phyloP scores from a whole-genome alignment of 2,797 vertebrate genomes.

The Hippoglossus hippoglossus region DNA sequence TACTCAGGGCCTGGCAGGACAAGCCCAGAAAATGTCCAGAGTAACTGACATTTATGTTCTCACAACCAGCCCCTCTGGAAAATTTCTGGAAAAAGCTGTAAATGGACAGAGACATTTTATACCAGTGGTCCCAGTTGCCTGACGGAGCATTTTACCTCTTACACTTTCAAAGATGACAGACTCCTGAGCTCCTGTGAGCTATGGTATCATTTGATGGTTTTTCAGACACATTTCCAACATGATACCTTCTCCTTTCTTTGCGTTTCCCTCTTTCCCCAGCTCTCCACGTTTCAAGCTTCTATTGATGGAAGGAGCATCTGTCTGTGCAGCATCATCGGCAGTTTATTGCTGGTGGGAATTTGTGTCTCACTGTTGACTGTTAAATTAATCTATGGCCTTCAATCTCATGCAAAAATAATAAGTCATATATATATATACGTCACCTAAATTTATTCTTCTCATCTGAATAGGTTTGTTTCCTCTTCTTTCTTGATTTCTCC shows the following conservation, averaged over 20 bases:
- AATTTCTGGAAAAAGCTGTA: neutral
- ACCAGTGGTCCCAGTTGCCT: neutral
- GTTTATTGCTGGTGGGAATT: neutral
- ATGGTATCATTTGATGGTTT: neutral
- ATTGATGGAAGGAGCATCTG: slow-evolving; percentile 19
- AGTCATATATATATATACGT: too few species aligned
- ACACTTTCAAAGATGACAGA: neutral
- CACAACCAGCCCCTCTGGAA: too few species aligned
- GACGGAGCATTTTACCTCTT: neutral
- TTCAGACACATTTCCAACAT: neutral
- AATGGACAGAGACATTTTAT: neutral
- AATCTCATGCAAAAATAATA: neutral
- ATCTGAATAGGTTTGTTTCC: neutral
- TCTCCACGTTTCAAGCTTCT: neutral
- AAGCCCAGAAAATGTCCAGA: too few species aligned
- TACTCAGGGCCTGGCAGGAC: too few species aligned
- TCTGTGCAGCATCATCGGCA: slow-evolving; percentile 42
- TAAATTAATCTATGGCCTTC: neutral
- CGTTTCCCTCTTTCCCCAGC: slow-evolving; percentile 15
- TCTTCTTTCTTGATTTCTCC: neutral
- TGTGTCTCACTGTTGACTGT: neutral
- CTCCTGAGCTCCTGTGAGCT: neutral
- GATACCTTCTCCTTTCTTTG: slow-evolving; percentile 1
- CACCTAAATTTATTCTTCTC: too few species aligned
- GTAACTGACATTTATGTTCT: too few species aligned